phyloP scores from a whole-genome alignment of 2,888 invertebrate genomes.

The Pristionchus exspectatus region DNA sequence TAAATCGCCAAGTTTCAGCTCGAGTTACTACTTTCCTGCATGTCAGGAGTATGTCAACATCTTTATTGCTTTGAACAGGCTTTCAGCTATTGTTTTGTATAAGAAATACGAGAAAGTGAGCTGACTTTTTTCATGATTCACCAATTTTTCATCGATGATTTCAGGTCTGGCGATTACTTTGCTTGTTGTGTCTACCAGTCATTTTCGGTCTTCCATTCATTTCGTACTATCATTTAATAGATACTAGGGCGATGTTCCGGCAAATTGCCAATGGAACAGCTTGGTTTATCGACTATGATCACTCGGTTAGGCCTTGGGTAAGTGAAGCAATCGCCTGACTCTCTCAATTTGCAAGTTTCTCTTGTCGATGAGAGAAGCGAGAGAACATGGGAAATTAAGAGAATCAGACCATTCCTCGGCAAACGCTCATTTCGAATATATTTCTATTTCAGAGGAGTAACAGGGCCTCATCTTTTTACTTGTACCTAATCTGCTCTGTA shows the following conservation, averaged over 20 bases:
- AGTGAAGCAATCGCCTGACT: neutral
- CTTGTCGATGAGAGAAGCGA: too few relatives aligned
- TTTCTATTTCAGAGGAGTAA: neutral
- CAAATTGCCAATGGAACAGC: neutral
- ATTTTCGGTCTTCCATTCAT: neutral
- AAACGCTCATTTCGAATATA: neutral
- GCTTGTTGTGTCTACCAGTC: neutral
- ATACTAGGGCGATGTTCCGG: neutral
- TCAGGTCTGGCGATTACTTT: neutral
- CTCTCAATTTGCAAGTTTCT: too few relatives aligned
- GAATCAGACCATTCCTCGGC: neutral
- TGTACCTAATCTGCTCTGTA: neutral
- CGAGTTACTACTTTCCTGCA: neutral
- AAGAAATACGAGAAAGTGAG: neutral
- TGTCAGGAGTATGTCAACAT: neutral
- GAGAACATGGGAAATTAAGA: neutral
- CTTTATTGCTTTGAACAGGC: neutral
- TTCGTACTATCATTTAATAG: constrained; percentile 11
- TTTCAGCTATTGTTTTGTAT: neutral
- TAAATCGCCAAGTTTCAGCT: neutral
- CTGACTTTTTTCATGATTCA: neutral
- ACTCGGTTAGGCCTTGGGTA: neutral
- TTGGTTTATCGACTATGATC: neutral
- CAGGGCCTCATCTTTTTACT: neutral
- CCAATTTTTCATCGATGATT: neutral